phyloP scores from a whole-genome alignment of 1,140 invertebrate species.

The Drosophila equinoxialis region DNA sequence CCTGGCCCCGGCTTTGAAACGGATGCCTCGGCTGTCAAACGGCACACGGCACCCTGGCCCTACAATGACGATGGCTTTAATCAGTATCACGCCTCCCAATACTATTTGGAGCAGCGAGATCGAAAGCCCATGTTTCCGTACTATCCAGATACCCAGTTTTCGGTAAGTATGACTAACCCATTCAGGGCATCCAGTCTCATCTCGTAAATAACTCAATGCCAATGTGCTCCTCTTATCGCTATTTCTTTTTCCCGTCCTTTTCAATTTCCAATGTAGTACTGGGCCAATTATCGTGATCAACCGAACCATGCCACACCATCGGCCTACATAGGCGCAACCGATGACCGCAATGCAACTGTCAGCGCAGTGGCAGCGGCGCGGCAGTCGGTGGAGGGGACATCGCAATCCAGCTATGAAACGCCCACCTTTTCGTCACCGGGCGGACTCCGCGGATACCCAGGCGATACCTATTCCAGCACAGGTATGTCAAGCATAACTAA shows the following conservation, averaged over 20 bases:
- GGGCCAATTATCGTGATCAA: slow-evolving; percentile 82
- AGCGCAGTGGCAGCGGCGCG: slow-evolving; percentile 74
- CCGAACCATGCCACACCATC: slow-evolving; percentile 68
- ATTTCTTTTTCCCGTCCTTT: slow-evolving; percentile 15
- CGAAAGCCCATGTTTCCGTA: slow-evolving; percentile 81
- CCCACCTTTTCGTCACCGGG: slow-evolving; percentile 81
- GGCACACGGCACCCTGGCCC: slow-evolving; percentile 81
- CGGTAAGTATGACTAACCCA: slow-evolving; percentile 62
- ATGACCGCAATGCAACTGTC: slow-evolving; percentile 75
- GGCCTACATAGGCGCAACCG: slow-evolving; percentile 78
- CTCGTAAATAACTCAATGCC: slow-evolving; percentile 58
- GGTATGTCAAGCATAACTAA: slow-evolving; percentile 56
- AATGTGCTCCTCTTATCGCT: slow-evolving; percentile 20
- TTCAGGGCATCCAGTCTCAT: slow-evolving; percentile 15
- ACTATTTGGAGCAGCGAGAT: slow-evolving; percentile 79
- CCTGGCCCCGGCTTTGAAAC: slow-evolving; percentile 80
- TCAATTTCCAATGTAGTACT: slow-evolving; percentile 53
- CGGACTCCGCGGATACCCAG: slow-evolving; percentile 75
- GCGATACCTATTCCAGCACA: slow-evolving; percentile 81
- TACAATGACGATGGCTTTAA: slow-evolving; percentile 80
- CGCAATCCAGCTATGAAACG: slow-evolving; percentile 82
- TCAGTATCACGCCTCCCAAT: slow-evolving; percentile 74
- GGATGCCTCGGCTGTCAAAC: slow-evolving; percentile 78
- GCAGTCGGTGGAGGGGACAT: slow-evolving; percentile 81
- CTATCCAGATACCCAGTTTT: slow-evolving; percentile 82